A percentile compares a stretch with the other conserved stretches of the same genome.
phyloP scores from a whole-genome alignment of 2,888 invertebrate genomes.

The Hydraecia micacea region DNA sequence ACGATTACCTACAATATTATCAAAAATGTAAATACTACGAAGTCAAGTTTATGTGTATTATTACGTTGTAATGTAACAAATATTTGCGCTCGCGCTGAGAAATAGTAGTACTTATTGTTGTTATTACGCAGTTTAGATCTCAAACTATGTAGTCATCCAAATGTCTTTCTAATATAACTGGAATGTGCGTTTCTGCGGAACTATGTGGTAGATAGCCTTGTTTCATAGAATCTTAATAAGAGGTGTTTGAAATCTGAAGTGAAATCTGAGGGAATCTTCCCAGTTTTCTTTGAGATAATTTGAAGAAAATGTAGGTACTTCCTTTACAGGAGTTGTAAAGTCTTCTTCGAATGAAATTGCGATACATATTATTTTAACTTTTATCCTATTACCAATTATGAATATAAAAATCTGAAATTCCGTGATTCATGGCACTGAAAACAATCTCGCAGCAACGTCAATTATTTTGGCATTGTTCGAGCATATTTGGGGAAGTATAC shows the following conservation, averaged over 20 bases:
- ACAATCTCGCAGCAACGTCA: neutral
- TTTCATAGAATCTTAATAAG: conserved; percentile 38
- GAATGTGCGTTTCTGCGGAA: conserved; percentile 53
- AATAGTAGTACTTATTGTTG: conserved; percentile 9
- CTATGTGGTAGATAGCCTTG: conserved; percentile 32
- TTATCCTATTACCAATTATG: neutral
- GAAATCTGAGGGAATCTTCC: conserved; percentile 17
- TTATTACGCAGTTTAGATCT: conserved; percentile 51
- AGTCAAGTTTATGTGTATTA: conserved; percentile 29
- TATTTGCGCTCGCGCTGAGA: conserved; percentile 40
- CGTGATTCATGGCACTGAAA: neutral
- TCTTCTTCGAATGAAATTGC: neutral
- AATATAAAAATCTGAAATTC: neutral
- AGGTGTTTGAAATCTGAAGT: conserved; percentile 19
- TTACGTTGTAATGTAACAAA: conserved; percentile 30
- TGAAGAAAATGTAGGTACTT: neutral
- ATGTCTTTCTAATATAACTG: conserved; percentile 49
- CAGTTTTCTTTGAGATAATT: neutral
- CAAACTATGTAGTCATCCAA: conserved; percentile 49
- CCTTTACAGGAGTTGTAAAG: neutral
- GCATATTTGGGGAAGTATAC: neutral
- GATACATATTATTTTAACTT: neutral
- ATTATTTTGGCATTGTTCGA: conserved; percentile 6
- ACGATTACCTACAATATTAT: conserved; percentile 41
- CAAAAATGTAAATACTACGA: conserved; percentile 46